A percentile compares a stretch with the other conserved stretches of the same genome.
These are phyloP conservation scores for Thecophora atra DNA, from an alignment of 2,888 invertebrate species.

Conservation along the genomic window DNA sequence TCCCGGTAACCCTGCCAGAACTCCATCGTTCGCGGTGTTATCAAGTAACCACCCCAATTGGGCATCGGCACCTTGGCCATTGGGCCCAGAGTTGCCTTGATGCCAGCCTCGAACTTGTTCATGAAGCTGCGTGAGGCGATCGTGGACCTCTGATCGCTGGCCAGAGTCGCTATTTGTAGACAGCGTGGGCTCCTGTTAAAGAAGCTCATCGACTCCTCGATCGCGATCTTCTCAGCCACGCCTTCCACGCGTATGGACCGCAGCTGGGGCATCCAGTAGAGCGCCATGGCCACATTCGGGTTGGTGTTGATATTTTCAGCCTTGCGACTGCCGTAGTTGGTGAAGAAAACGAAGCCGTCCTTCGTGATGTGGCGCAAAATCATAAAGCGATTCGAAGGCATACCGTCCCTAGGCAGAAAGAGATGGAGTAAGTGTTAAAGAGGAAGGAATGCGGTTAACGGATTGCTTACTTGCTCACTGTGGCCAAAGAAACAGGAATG, in stretches of 20 bases:
- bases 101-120: slow-evolving; percentile 73
- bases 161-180: slow-evolving; percentile 89
- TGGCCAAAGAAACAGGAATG: slow-evolving; percentile 86
- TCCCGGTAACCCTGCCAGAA: slow-evolving; percentile 99
- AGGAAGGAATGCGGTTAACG: neutral
- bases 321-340: slow-evolving; percentile 93
- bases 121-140: slow-evolving; percentile 79
- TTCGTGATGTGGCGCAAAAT: slow-evolving; percentile 86
- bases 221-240: slow-evolving; percentile 76
- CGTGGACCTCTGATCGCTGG: slow-evolving; percentile 82
- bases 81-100: slow-evolving; percentile 75
- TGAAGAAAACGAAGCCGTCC: slow-evolving; percentile 93
- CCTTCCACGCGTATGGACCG: slow-evolving; percentile 93
- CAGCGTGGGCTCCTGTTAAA: slow-evolving; percentile 84
- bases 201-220: slow-evolving; percentile 81
- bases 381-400: slow-evolving; percentile 91
- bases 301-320: slow-evolving; percentile 86
- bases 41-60: slow-evolving; percentile 90
- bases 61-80: slow-evolving; percentile 80
- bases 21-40: slow-evolving; percentile 84
- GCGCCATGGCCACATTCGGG: slow-evolving; percentile 86
- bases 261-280: slow-evolving; percentile 91
- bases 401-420: slow-evolving; percentile 71
- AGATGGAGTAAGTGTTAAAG: slow-evolving; percentile 31
- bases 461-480: slow-evolving; percentile 78